Percentiles rank a stretch among this genome's conserved stretches.
Evolutionary conservation across 2,888 invertebrate species (phyloP).

Genomic region (Cosmia pyralina): DNA sequence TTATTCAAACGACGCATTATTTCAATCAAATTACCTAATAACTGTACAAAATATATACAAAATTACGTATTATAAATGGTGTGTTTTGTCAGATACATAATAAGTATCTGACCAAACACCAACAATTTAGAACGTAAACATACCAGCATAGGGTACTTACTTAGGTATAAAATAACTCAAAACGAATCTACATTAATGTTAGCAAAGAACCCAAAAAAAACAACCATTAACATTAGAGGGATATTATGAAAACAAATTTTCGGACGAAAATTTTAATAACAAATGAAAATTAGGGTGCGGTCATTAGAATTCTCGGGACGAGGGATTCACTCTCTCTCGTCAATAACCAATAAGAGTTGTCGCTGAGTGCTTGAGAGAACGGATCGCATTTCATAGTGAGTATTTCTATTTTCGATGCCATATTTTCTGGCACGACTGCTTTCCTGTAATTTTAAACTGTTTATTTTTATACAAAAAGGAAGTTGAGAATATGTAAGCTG

Average conservation of each 20-base stretch:
- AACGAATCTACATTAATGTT: conserved; percentile 49
- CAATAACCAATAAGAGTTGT: conserved; percentile 74
- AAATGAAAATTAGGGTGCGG: conserved; percentile 82
- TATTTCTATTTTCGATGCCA: not conserved
- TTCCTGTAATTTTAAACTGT: not conserved
- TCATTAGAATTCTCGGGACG: conserved; percentile 79
- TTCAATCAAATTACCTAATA: not conserved
- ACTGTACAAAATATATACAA: not conserved
- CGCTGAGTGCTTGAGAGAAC: conserved; percentile 58
- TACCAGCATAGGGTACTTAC: too few relatives aligned
- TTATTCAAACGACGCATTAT: not conserved
- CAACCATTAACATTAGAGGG: conserved; percentile 66
- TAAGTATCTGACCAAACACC: not conserved
- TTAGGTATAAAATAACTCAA: conserved; percentile 24
- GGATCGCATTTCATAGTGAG: not conserved
- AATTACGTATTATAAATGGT: too few relatives aligned
- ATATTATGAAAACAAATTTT: conserved; percentile 69
- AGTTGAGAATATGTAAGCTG: not conserved
- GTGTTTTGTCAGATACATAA: too few relatives aligned
- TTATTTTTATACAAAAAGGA: not conserved
- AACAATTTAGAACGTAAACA: not conserved
- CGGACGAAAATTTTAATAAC: conserved; percentile 77
- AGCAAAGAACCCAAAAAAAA: conserved; percentile 54
- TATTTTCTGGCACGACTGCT: not conserved
- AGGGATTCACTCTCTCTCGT: conserved; percentile 74